These are phyloP conservation scores for Paragorgia papillata DNA, from an alignment of 92 coral and sea anemone genomes.

Conservation along the genomic window DNA sequence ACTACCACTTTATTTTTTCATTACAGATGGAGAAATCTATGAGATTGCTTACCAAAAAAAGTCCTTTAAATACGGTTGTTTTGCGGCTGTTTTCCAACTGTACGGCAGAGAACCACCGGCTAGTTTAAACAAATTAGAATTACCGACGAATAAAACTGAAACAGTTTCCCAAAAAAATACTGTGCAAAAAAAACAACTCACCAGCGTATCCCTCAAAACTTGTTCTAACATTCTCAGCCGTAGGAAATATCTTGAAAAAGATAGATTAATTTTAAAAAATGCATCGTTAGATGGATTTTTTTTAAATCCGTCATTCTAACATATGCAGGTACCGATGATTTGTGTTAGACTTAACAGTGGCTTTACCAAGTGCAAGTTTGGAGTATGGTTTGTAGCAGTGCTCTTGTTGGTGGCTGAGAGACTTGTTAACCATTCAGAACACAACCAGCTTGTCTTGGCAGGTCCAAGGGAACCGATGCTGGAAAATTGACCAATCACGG, in stretches of 20 bases:
- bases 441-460: constrained; percentile 82
- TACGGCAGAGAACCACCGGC: constrained; percentile 98
- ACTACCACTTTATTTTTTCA: too few species aligned
- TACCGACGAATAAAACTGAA: too few species aligned
- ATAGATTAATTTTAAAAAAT: too few species aligned
- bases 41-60: constrained; percentile 71
- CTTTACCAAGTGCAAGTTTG: constrained; percentile 26
- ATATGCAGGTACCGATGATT: too few species aligned
- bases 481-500: constrained; percentile 98
- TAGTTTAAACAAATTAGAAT: constrained; percentile 26
- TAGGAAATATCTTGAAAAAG: constrained; percentile 75
- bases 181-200: constrained; percentile 25
- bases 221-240: constrained; percentile 82
- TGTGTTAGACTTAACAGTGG: too few species aligned
- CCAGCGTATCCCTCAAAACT: constrained; percentile 98
- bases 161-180: too few species aligned
- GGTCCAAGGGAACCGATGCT: constrained; percentile 96
- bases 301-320: too few species aligned
- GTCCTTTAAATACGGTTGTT: constrained; percentile 83
- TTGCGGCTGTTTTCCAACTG: constrained; percentile 84
- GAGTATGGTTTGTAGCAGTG: neutral
- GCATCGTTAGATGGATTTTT: too few species aligned
- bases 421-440: constrained; percentile 95
- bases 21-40: neutral
- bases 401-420: constrained; percentile 55